These are phyloP conservation scores for Rhynchonema sp. DNA, from an alignment of 2,888 invertebrate species.

Conservation along the genomic window DNA sequence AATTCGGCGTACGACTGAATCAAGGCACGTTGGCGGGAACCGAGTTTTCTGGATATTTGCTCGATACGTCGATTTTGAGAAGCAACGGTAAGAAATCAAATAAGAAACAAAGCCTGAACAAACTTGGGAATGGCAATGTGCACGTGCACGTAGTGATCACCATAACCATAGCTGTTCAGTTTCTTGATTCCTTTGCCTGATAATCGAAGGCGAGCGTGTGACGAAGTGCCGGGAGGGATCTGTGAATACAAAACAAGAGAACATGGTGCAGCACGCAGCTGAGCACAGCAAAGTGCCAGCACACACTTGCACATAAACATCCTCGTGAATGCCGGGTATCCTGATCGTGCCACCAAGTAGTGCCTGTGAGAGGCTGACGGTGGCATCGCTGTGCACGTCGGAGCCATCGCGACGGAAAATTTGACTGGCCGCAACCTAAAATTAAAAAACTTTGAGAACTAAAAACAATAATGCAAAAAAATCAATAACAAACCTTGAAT, in stretches of 20 bases:
- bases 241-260: too few species aligned
- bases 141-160: conserved; percentile 85
- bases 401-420: conserved; percentile 79
- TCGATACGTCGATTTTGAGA: too few species aligned
- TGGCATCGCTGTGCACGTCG: conserved; percentile 81
- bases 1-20: conserved; percentile 72
- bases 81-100: too few species aligned
- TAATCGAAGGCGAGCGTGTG: conserved; percentile 65
- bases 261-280: too few species aligned
- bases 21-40: conserved; percentile 71
- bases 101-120: conserved; percentile 5
- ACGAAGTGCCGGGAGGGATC: conserved; percentile 76
- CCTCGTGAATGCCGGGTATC: conserved; percentile 80
- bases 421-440: conserved; percentile 26
- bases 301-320: conserved; percentile 60
- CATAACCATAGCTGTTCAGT: conserved; percentile 67
- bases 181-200: conserved; percentile 77
- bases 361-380: conserved; percentile 61
- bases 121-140: conserved; percentile 65
- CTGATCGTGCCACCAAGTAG: conserved; percentile 74
- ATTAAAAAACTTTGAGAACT: not conserved
- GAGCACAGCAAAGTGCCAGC: too few species aligned
- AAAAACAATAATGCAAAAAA: conserved; percentile 4
- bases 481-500: conserved; percentile 47
- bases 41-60: too few species aligned